These are phyloP conservation scores for Oligia strigilis DNA, from an alignment of 2,888 invertebrate genomes.

Conservation along the genomic window DNA sequence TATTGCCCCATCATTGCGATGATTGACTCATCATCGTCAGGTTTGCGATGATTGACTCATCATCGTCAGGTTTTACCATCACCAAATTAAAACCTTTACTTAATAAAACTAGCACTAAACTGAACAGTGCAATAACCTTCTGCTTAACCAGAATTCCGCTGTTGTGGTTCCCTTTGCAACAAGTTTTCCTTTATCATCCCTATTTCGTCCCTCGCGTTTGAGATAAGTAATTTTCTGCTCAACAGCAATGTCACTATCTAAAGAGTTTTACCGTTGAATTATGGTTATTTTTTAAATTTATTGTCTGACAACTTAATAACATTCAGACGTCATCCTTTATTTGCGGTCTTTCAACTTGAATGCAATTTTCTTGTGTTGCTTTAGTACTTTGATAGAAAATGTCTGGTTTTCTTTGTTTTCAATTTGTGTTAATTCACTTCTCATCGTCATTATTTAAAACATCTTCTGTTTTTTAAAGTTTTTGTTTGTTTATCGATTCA, in stretches of 20 bases:
- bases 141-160: not conserved
- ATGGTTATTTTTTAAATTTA: slow-evolving; percentile 40
- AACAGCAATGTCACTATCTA: slow-evolving; percentile 15
- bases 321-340: slow-evolving; percentile 26
- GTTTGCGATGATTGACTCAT: not conserved
- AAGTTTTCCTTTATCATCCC: slow-evolving; percentile 29
- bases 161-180: slow-evolving; percentile 8
- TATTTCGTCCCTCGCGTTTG: slow-evolving; percentile 12
- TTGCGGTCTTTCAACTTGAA: slow-evolving; percentile 43
- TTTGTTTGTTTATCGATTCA: not conserved
- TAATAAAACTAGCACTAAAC: not conserved
- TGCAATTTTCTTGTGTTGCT: slow-evolving; percentile 25
- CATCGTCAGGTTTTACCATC: no score
- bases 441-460: not conserved
- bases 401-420: not conserved
- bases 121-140: not conserved
- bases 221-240: slow-evolving; percentile 50
- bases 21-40: not conserved
- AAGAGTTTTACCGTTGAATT: slow-evolving; percentile 15
- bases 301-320: slow-evolving; percentile 39
- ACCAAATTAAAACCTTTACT: not conserved
- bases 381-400: not conserved
- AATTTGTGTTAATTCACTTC: not conserved
- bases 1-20: not conserved
- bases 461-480: not conserved